Evolutionary conservation across 2,888 invertebrate genomes (phyloP).

Genomic region (Cephus runcator): DNA sequence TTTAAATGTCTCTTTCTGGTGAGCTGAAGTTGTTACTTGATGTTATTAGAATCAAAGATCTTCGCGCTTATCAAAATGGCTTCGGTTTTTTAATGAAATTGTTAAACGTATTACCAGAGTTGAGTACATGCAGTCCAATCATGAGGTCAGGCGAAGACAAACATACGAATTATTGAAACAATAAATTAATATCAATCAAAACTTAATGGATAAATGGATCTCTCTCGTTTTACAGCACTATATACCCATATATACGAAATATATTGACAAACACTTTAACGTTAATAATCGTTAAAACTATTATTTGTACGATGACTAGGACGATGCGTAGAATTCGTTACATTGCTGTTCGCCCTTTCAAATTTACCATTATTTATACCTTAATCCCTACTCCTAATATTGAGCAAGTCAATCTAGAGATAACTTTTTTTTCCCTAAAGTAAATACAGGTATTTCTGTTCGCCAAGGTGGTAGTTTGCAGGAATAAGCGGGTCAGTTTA

Average conservation of each 20-base stretch:
- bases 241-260: constrained; percentile 25
- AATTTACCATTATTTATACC: constrained; percentile 48
- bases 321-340: constrained; percentile 37
- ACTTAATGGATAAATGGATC: constrained; percentile 26
- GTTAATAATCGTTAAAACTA: not conserved
- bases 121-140: constrained; percentile 15
- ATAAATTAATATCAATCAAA: constrained; percentile 19
- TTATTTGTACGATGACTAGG: constrained; percentile 9
- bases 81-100: not conserved
- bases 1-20: not conserved
- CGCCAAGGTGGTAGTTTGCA: not conserved
- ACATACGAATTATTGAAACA: constrained; percentile 8
- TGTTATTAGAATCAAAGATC: not conserved
- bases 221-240: constrained; percentile 34
- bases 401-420: constrained; percentile 9
- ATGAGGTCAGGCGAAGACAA: constrained; percentile 15
- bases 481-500: not conserved
- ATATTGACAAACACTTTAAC: not conserved
- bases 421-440: not conserved
- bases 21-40: not conserved
- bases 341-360: constrained; percentile 37
- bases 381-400: constrained; percentile 38
- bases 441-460: not conserved
- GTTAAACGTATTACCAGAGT: constrained; percentile 12
- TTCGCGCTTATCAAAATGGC: not conserved